Evolutionary conservation across 2,888 invertebrate species (phyloP).

Genomic region (Nomada fabriciana): DNA sequence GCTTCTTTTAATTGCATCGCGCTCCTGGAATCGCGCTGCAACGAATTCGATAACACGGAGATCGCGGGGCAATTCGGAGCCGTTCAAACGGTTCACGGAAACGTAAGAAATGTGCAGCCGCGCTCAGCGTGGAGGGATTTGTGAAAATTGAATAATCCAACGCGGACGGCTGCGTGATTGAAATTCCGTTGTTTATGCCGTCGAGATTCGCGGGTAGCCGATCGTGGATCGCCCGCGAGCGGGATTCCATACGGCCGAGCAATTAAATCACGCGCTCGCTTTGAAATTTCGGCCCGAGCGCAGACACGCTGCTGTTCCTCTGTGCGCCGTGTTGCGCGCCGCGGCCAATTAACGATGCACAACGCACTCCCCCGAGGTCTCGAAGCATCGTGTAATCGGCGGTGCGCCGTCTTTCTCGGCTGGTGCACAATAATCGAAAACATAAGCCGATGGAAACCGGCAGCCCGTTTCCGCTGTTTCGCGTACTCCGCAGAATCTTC

Average conservation of each 20-base stretch:
- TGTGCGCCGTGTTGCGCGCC: not conserved
- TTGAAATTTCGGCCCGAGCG: conserved; percentile 26
- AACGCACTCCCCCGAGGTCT: not conserved
- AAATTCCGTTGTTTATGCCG: conserved; percentile 41
- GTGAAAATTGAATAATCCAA: conserved; percentile 27
- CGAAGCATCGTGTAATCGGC: conserved; percentile 3
- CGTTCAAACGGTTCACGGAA: too few species aligned
- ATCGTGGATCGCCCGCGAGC: conserved; percentile 14
- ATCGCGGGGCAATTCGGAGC: too few species aligned
- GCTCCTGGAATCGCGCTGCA: too few species aligned
- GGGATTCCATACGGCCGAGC: conserved; percentile 23
- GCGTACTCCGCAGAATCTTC: not conserved
- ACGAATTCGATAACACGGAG: not conserved
- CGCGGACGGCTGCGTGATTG: conserved; percentile 16
- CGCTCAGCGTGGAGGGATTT: conserved; percentile 1
- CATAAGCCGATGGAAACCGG: not conserved
- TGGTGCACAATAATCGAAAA: conserved; percentile 6
- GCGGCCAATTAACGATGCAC: conserved; percentile 27
- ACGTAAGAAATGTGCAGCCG: too few species aligned
- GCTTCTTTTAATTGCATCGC: too few species aligned
- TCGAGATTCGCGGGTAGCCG: conserved; percentile 5
- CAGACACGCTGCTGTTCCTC: conserved; percentile 7
- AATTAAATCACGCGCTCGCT: conserved; percentile 48
- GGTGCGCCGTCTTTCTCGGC: not conserved
- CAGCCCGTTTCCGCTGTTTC: not conserved